Evolutionary conservation across 1,140 invertebrate species (phyloP).

Genomic region (Eueides isabella): DNA sequence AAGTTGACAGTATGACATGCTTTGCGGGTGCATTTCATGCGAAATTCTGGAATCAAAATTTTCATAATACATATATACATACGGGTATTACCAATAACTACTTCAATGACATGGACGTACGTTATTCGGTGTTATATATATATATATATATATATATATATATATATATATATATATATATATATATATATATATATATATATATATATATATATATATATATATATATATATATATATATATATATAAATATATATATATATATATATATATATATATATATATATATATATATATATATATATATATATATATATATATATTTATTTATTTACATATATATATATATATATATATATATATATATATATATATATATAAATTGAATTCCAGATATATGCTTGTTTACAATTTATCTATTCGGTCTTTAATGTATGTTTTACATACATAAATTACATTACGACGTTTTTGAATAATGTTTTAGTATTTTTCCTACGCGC

Average conservation of each 20-base stretch:
- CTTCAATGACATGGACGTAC: no score
- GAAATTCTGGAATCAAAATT: not conserved
- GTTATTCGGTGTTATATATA: no score
- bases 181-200: not conserved
- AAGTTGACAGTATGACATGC: not conserved
- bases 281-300: not conserved
- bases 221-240: no score
- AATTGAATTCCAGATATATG: not conserved
- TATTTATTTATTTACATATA: not conserved
- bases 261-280: not conserved
- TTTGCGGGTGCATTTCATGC: conserved; percentile 11
- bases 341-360: no score
- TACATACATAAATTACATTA: not conserved
- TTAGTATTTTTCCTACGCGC: not conserved
- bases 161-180: no score
- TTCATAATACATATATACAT: not conserved
- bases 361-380: not conserved
- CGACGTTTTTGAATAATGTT: not conserved
- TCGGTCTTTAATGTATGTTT: not conserved
- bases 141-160: not conserved
- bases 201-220: not conserved
- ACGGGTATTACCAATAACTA: not conserved
- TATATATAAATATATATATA: not conserved
- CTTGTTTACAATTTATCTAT: conserved; percentile 1
- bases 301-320: not conserved